Evolutionary conservation across 2,797 vertebrate species (phyloP), one percentile per base, ranked within the genome.

Genomic region (Nannoperca obscura): DNA sequence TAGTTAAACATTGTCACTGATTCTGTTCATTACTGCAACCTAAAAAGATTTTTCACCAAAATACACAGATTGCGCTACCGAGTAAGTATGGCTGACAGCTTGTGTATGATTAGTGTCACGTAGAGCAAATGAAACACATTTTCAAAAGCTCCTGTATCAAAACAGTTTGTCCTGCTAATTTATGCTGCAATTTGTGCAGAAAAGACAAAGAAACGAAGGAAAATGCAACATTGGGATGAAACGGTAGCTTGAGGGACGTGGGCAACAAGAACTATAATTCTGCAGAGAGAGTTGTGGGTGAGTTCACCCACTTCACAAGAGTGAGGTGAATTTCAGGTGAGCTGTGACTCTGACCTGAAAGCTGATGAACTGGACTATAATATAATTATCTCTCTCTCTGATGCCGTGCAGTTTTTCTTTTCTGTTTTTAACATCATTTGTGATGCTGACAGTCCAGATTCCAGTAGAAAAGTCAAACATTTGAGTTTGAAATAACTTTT

Each of bases 261-360:
- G 11, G 24, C 49, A 69, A 65, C 20, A 2, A 38, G 32, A 69
- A 17, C 15, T n/a, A 7, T 20, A 49, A 69, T 69, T 80, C 67
- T 74, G 60, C 59, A 76, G 55, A 72, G 63, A 42, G 54, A 30
- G 47, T 63, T 67, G 55, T 2, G 75, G 69, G 60, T 60, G 72
- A 78, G 61, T 52, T 57, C 84, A 27, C 24, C 24, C 24, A 76
- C 57, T 64, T 70, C 49, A 59, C n/a, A 58, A 12, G 53, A 69
- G 44, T 62, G 77, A 84, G 86, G 69, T 61, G 80, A 87, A 76
- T 84, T 64, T 65, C 67, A 79, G 68, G 67, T 75, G 85, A 77
- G 73, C 30, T 69, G 55, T 6, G 19, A 15, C 73, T 68, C 76
- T 78, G 80, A 85, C 63, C 69, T 68, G 61, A 87, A 77, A 85